Conservation (phyloP, 2,888 invertebrate genomes). For the Falcaria lacertinaria region DNA sequence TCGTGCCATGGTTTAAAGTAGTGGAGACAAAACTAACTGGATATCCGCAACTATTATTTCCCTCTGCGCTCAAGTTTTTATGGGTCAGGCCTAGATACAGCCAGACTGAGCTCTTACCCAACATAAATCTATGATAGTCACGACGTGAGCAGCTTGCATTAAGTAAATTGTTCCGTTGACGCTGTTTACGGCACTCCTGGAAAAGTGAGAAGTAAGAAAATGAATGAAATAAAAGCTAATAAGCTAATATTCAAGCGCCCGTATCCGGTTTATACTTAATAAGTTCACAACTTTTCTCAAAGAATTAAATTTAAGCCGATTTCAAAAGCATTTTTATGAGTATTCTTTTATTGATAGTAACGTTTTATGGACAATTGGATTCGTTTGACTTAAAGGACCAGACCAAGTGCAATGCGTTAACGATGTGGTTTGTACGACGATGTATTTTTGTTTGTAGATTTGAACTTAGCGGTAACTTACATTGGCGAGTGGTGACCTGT, state of each 20-base stretch:
- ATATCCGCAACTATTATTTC: slow-evolving; percentile 62
- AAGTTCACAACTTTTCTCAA: slow-evolving; percentile 1
- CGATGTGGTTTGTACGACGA: too few species aligned
- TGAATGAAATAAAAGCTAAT: slow-evolving; percentile 1
- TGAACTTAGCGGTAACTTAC: too few species aligned
- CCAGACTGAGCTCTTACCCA: slow-evolving; percentile 45
- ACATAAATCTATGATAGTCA: slow-evolving; percentile 32
- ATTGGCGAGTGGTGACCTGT: too few species aligned
- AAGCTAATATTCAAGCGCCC: background rate
- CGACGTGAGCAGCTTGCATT: slow-evolving; percentile 25
- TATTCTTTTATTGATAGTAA: background rate
- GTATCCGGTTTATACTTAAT: slow-evolving; percentile 1
- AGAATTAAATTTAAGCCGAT: background rate
- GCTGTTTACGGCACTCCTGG: slow-evolving; percentile 1
- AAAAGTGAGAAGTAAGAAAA: background rate
- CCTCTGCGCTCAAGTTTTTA: slow-evolving; percentile 56
- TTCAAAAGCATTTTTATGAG: background rate
- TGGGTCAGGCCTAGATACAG: slow-evolving; percentile 72
- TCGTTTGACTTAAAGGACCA: background rate
- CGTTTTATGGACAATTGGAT: background rate
- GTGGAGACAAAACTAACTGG: slow-evolving; percentile 62
- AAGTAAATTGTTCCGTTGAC: slow-evolving; percentile 20
- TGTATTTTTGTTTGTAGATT: too few species aligned
- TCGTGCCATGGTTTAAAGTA: slow-evolving; percentile 55
- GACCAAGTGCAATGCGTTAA: too few species aligned